Percentiles rank a stretch among this genome's conserved stretches.
These are phyloP conservation scores for Artemia franciscana DNA, from an alignment of 1,140 invertebrate species.

Conservation along the genomic window DNA sequence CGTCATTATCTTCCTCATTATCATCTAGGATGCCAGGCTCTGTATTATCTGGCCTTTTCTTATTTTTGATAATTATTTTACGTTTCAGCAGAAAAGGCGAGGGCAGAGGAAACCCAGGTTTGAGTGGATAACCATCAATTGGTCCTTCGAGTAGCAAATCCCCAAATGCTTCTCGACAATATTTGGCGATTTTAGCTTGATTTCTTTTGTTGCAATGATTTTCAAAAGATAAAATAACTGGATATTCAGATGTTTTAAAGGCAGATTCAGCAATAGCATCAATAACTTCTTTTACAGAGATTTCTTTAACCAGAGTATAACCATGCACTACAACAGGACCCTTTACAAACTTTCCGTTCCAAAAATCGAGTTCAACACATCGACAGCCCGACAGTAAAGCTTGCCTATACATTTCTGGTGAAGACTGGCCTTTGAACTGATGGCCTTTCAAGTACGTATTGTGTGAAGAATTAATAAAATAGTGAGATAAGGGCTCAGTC, in stretches of 20 bases:
- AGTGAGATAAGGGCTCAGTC: conserved; percentile 39
- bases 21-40: conserved; percentile 26
- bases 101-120: conserved; percentile 26
- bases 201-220: too few species aligned
- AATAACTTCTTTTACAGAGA: conserved; percentile 36
- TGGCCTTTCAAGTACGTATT: too few species aligned
- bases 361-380: conserved; percentile 38
- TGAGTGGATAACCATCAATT: conserved; percentile 24
- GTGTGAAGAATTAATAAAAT: too few species aligned
- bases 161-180: conserved; percentile 35
- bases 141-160: conserved; percentile 30
- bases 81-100: conserved; percentile 28
- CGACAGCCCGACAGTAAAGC: conserved; percentile 28
- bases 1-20: conserved; percentile 17
- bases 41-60: conserved; percentile 35
- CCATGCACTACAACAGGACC: conserved; percentile 40
- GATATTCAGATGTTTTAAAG: too few species aligned
- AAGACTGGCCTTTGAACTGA: conserved; percentile 36
- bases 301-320: conserved; percentile 41
- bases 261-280: too few species aligned
- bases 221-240: too few species aligned
- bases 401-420: conserved; percentile 38
- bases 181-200: conserved; percentile 37
- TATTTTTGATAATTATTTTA: conserved; percentile 44
- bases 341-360: conserved; percentile 36